These are phyloP conservation scores for Megaceryle torquata DNA, from an alignment of 2,113 vertebrate species.

Conservation along the genomic window DNA sequence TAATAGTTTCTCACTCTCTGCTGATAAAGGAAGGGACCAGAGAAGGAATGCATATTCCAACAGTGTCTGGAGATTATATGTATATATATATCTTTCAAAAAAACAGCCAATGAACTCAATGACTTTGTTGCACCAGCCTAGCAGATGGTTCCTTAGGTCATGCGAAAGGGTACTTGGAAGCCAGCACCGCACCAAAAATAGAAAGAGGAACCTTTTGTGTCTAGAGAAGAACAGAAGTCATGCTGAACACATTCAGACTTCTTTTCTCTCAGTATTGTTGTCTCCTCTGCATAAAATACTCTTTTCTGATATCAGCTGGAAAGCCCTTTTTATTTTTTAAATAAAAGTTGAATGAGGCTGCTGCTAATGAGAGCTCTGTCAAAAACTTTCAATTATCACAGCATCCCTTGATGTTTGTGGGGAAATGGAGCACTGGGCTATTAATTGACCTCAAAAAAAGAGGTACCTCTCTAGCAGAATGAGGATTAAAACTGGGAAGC, in stretches of 20 bases:
- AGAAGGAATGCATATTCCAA: background rate
- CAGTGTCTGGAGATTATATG: background rate
- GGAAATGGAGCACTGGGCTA: background rate
- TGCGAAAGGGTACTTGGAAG: background rate
- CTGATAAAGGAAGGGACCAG: background rate
- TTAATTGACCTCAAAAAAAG: constrained; percentile 36
- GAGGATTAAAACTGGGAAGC: background rate
- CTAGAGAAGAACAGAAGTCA: background rate
- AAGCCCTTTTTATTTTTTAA: background rate
- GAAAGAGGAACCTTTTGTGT: background rate
- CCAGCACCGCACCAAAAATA: background rate
- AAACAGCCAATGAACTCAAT: background rate
- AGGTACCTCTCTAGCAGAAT: background rate
- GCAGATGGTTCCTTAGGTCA: background rate
- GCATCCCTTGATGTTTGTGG: background rate
- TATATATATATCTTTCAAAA: background rate
- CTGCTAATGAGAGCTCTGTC: constrained; percentile 13
- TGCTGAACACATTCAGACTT: accelerated
- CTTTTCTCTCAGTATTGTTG: background rate
- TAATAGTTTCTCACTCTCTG: background rate
- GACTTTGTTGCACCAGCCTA: background rate
- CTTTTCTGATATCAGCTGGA: background rate
- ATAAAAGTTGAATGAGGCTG: constrained; percentile 21
- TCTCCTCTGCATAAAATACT: background rate
- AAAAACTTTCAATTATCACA: constrained; percentile 6